phyloP scores from a whole-genome alignment of 1,140 invertebrate species.

The Uloborus diversus region DNA sequence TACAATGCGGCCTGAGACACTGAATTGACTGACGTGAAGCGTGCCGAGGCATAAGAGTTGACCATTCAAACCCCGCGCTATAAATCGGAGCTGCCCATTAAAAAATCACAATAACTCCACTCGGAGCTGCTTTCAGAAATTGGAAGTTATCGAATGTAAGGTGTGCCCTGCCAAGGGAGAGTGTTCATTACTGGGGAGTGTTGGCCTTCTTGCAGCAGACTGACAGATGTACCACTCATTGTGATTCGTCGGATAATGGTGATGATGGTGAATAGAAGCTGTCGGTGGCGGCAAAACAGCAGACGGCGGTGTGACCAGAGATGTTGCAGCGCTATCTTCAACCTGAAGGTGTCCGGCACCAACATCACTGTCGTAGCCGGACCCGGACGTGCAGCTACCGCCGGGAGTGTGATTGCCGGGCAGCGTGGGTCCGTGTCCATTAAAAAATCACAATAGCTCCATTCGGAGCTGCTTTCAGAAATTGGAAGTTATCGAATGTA shows the following conservation, averaged over 20 bases:
- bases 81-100: no score
- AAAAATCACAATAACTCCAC: no score
- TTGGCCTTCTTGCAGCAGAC: conserved; percentile 68
- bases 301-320: conserved; percentile 38
- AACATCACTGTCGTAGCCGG: conserved; percentile 63
- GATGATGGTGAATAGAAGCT: conserved; percentile 63
- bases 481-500: conserved; percentile 48
- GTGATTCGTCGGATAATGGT: conserved; percentile 67
- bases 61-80: no score
- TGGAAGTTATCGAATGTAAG: conserved; percentile 60
- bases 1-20: no score
- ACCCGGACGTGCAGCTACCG: conserved; percentile 59
- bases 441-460: no score
- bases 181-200: conserved; percentile 69
- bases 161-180: conserved; percentile 70
- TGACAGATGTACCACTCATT: conserved; percentile 75
- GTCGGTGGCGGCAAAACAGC: conserved; percentile 32
- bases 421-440: conserved; percentile 67
- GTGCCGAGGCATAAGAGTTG: no score
- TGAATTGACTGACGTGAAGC: no score
- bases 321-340: conserved; percentile 14
- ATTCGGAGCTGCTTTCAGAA: neutral
- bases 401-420: conserved; percentile 61
- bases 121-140: no score
- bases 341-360: neutral